Evolutionary conservation across 2,113 vertebrate species (phyloP), one percentile per base, ranked within the genome.

Genomic region (Microtus pennsylvanicus): DNA sequence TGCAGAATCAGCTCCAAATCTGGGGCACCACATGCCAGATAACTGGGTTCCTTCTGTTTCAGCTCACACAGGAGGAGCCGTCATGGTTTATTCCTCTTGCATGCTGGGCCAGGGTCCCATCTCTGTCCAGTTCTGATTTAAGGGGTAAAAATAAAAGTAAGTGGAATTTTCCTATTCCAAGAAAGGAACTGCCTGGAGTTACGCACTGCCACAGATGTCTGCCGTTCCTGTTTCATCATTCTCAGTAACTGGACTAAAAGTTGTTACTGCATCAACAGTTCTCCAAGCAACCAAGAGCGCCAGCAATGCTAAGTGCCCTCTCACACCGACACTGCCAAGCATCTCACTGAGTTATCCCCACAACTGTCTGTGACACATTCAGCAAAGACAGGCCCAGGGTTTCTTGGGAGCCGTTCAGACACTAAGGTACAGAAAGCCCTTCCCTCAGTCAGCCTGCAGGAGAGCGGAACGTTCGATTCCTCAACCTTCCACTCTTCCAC

Each of bases 281-380:
- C 82, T 67, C 61, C 22, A 52, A 72, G 82, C 92, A 42, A 45
- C 24, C n/a, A 38, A 30, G 21, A 76, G 45, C 0, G 0, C 6
- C 0, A 28, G 63, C 9, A 0, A 1, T 0, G 7, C 4, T 35
- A 16, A 74, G 4, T 1, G 1, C 38, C 30, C 55, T 58, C 2
- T 22, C 1, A 4, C 47, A 47, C 21, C 1, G 0, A 1, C 13
- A 2, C 1, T 2, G 30, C 14, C 24, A 21, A 26, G 86, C 38
- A 1, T 2, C 4, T 28, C 38, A 2, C 3, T 47, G 8, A 87
- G 1, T 3, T 4, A 17, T 1, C 77, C 35, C 61, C 76, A 80
- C 10, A 0, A 14, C 33, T 22, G 1, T 35, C 67, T 10, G 17
- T 3, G 5, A 82, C 1, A 7, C 80, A 26, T 10, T 38, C 12